Evolutionary conservation across 2,797 vertebrate genomes (phyloP), one percentile per base, ranked within the genome.

Genomic region (Ceryle rudis): DNA sequence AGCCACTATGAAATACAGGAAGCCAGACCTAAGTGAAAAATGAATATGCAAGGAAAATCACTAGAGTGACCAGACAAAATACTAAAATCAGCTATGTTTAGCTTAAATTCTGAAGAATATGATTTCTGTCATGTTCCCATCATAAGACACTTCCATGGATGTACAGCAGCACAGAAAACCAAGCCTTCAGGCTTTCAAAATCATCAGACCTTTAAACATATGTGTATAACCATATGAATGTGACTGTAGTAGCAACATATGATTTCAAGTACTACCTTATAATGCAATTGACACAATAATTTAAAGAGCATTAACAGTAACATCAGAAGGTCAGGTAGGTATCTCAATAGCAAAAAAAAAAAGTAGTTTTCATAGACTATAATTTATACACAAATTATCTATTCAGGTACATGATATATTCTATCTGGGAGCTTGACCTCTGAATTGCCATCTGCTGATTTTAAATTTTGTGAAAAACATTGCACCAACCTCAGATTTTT

Each of bases 391-490:
- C 49, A 86, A 81, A 95, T 91, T 79, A 94, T 94, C 95, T 96
- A 86, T 90, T 92, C 82, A 84, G 70, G 77, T 80, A 91, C 60
- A 88, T 46, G 58, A 72, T 81, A 78, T 37, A 70, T 60, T 90
- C 66, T 66, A 39, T 77, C 81, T 70, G 52, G 21, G 60, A 96
- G 82, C 78, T 49, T 95, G 89, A 96, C 93, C 93, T 96, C 80
- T 91, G 77, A 67, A 93, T 95, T 94, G 71, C 70, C 85, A 94
- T 94, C 91, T 86, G 94, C 86, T 67, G 87, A 96, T 80, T 86
- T 73, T 62, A 96, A 95, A 95, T 95, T 94, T 90, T 77, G 60
- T n/a, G 52, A 95, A 95, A 91, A 93, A 86, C 37, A 67, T 13
- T 77, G 70, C 0, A 0, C 55, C 88, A 95, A 31, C 44, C 71